phyloP scores from a whole-genome alignment of 2,797 vertebrate species.

The Danionella dracula region DNA sequence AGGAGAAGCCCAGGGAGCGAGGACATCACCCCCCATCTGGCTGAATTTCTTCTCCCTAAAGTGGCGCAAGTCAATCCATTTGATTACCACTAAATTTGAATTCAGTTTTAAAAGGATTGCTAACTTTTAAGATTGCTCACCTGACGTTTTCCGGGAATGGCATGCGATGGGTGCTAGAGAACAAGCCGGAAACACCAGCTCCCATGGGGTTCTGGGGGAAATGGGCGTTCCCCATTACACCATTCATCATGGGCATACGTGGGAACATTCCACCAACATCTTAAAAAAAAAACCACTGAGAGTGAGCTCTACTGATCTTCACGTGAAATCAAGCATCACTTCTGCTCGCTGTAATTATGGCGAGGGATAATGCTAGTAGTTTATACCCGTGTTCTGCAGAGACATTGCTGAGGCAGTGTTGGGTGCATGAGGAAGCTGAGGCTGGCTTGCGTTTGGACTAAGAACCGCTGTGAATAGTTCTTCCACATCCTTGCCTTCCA shows the following conservation, averaged over 20 bases:
- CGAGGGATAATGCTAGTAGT: not conserved
- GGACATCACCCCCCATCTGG: conserved; percentile 66
- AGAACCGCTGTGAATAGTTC: conserved; percentile 94
- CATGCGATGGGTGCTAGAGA: conserved; percentile 69
- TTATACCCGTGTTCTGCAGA: conserved; percentile 69
- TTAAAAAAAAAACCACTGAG: too few species aligned
- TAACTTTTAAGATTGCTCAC: conserved; percentile 50
- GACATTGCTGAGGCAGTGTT: conserved; percentile 64
- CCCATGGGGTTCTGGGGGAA: conserved; percentile 67
- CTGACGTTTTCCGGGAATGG: conserved; percentile 68
- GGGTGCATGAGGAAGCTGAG: conserved; percentile 62
- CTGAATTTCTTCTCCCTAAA: conserved; percentile 77
- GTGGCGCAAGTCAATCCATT: not conserved
- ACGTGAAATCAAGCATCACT: too few species aligned
- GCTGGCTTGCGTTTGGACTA: conserved; percentile 74
- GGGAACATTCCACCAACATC: conserved; percentile 65
- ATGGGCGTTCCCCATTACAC: conserved; percentile 74
- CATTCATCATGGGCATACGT: conserved; percentile 83
- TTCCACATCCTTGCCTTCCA: conserved; percentile 95
- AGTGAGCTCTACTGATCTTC: too few species aligned
- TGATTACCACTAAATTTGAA: not conserved
- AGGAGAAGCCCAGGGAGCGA: conserved; percentile 61
- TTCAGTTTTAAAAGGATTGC: not conserved
- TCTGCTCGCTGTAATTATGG: not conserved
- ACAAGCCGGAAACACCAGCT: conserved; percentile 59